These are phyloP conservation scores for Blennius ocellaris DNA, from an alignment of 2,113 vertebrate species.

Conservation along the genomic window DNA sequence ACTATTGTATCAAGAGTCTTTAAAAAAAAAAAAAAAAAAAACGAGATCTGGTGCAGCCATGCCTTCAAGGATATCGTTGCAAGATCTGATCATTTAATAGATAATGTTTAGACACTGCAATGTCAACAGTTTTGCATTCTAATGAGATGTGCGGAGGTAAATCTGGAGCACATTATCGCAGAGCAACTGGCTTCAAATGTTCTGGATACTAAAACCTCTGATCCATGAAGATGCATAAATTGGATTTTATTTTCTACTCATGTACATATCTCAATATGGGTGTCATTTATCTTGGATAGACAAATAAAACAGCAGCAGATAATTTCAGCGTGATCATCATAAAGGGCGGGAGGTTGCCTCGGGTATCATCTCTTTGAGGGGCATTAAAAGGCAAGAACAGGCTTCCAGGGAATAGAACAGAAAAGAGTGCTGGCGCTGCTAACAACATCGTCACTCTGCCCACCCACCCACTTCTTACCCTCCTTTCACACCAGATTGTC, in stretches of 20 bases:
- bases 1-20: constrained; percentile 3
- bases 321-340: constrained; percentile 33
- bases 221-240: constrained; percentile 47
- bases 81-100: constrained; percentile 27
- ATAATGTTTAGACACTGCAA: not conserved
- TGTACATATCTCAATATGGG: constrained; percentile 26
- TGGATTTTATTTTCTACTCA: constrained; percentile 45
- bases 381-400: constrained; percentile 68
- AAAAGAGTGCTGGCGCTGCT: constrained; percentile 36
- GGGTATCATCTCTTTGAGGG: constrained; percentile 57
- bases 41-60: constrained; percentile 28
- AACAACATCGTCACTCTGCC: constrained; percentile 57
- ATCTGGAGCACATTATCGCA: constrained; percentile 27
- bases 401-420: constrained; percentile 42
- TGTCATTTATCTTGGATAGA: constrained; percentile 35
- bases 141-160: constrained; percentile 38
- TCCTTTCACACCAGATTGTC: constrained; percentile 62
- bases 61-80: not conserved
- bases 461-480: constrained; percentile 49
- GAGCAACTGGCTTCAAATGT: constrained; percentile 32
- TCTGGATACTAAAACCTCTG: constrained; percentile 45
- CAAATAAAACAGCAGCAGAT: constrained; percentile 34
- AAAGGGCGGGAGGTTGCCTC: constrained; percentile 41
- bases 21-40: not conserved
- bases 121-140: constrained; percentile 38